These are phyloP conservation scores for Gymnoscopelus braueri DNA, from an alignment of 2,797 vertebrate species.

Conservation along the genomic window DNA sequence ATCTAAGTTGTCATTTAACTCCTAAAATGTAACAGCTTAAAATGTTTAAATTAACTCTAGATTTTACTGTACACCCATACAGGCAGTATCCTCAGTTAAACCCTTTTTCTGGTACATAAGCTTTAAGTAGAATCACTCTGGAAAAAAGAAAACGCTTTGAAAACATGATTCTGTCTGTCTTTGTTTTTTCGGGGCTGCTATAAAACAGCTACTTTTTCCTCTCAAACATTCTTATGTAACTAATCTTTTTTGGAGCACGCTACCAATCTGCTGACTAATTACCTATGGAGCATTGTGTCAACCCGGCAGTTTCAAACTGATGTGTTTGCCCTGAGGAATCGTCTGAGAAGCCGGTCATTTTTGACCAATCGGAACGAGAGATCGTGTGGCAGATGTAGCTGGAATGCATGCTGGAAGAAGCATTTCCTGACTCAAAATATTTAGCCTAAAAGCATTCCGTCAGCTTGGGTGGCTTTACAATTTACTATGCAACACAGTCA, in stretches of 20 bases:
- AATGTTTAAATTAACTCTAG: too few relatives aligned
- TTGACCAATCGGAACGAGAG: slow-evolving; percentile 29
- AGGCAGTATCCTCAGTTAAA: background rate
- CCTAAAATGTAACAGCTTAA: too few relatives aligned
- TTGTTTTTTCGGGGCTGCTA: too few relatives aligned
- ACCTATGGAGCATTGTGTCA: slow-evolving; percentile 53
- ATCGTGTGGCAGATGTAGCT: slow-evolving; percentile 1
- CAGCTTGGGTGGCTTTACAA: background rate
- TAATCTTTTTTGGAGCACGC: slow-evolving; percentile 39
- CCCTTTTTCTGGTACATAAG: background rate
- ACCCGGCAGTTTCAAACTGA: slow-evolving; percentile 40
- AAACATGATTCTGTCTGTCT: background rate
- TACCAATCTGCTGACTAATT: slow-evolving; percentile 47
- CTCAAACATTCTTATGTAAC: slow-evolving; percentile 41
- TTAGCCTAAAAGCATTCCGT: background rate
- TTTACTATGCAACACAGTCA: background rate
- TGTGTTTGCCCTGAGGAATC: slow-evolving; percentile 13
- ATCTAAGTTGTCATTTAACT: too few relatives aligned
- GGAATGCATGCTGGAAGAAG: background rate
- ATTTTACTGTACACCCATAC: too few relatives aligned
- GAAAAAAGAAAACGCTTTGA: background rate
- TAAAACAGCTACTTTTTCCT: background rate
- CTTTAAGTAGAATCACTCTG: background rate
- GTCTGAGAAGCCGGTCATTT: slow-evolving; percentile 28
- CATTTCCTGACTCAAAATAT: slow-evolving; percentile 3